These are phyloP conservation scores for Drosophila sproati DNA, from an alignment of 1,140 invertebrate species.

Conservation along the genomic window DNA sequence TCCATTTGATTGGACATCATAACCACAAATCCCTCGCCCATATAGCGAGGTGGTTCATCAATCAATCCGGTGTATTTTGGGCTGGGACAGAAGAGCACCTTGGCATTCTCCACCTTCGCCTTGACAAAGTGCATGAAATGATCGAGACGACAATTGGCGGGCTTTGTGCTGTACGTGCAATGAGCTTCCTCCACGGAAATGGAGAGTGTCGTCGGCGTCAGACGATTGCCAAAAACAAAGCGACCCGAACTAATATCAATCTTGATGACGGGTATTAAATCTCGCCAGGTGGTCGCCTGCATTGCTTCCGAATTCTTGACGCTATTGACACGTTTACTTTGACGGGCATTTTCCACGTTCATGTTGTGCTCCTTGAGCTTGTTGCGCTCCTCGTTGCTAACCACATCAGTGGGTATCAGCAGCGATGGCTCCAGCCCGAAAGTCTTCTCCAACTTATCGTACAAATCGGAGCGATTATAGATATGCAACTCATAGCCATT, in stretches of 20 bases:
- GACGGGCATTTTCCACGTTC: slow-evolving; percentile 87
- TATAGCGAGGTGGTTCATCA: slow-evolving; percentile 97
- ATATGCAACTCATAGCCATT: slow-evolving; percentile 98
- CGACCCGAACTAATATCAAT: slow-evolving; percentile 96
- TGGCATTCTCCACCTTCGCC: slow-evolving; percentile 97
- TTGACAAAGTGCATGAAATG: slow-evolving; percentile 98
- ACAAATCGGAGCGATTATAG: slow-evolving; percentile 96
- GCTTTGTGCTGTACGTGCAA: slow-evolving; percentile 97
- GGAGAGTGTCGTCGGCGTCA: slow-evolving; percentile 96
- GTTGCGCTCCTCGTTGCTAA: slow-evolving; percentile 72
- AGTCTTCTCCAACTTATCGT: slow-evolving; percentile 94
- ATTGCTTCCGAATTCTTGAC: slow-evolving; percentile 90
- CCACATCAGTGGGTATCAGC: slow-evolving; percentile 86
- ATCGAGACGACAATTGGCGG: slow-evolving; percentile 95
- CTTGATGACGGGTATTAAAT: slow-evolving; percentile 98
- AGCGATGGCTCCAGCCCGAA: slow-evolving; percentile 94
- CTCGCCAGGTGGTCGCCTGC: slow-evolving; percentile 95
- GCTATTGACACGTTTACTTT: slow-evolving; percentile 85
- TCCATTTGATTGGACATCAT: slow-evolving; percentile 97
- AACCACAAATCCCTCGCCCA: slow-evolving; percentile 97
- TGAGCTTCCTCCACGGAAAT: slow-evolving; percentile 97
- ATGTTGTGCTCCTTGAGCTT: slow-evolving; percentile 86
- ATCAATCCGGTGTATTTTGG: slow-evolving; percentile 96
- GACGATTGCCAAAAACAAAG: slow-evolving; percentile 97
- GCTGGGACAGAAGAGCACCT: slow-evolving; percentile 96